Conservation (phyloP, 1,140 invertebrate species). For the Panagrolaimus sp. region DNA sequence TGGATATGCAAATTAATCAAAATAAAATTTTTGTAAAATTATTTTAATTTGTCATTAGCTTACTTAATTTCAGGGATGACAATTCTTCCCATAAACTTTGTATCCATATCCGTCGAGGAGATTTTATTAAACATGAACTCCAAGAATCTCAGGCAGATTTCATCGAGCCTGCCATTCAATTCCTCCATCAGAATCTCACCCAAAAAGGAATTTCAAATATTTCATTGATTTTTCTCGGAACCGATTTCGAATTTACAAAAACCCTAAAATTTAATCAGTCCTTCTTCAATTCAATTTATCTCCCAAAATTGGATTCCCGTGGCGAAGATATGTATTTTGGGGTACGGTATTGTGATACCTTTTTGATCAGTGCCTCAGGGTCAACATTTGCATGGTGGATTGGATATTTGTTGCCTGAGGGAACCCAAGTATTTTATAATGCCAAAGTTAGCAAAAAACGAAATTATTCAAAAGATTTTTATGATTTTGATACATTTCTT, state of each 20-base stretch:
- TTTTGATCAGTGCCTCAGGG: not conserved
- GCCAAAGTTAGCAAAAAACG: not conserved
- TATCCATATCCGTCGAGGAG: not conserved
- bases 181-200: not conserved
- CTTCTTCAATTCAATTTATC: not conserved
- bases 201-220: not conserved
- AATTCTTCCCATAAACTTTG: not conserved
- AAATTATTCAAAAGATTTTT: not conserved
- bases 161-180: not conserved
- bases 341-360: not conserved
- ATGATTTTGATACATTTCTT: not conserved
- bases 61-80: not conserved
- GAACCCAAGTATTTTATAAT: not conserved
- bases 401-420: not conserved
- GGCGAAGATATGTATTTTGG: slow-evolving; percentile 3
- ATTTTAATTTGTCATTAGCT: too few relatives aligned
- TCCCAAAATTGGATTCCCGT: not conserved
- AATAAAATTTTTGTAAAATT: too few relatives aligned
- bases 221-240: not conserved
- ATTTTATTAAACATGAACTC: not conserved
- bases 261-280: not conserved
- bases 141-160: not conserved
- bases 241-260: not conserved
- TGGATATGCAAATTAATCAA: too few relatives aligned
- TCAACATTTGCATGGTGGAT: slow-evolving; percentile 6